A percentile compares a stretch with the other conserved stretches of the same genome.
These are phyloP conservation scores for Delphinapterus leucas DNA, from an alignment of 2,113 vertebrate genomes.

Conservation along the genomic window DNA sequence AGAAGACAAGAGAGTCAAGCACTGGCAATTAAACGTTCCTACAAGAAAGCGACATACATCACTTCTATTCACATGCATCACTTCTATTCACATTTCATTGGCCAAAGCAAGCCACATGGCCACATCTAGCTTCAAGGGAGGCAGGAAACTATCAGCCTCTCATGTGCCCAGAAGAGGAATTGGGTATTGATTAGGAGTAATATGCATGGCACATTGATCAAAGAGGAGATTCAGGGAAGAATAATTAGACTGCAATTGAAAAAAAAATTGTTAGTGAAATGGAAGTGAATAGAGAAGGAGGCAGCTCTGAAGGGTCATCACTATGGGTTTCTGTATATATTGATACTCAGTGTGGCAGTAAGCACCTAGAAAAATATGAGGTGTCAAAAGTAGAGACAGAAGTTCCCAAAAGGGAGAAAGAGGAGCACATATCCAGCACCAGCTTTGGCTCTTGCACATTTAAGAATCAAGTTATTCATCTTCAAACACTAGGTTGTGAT, in stretches of 20 bases:
- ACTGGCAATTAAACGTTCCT: not conserved
- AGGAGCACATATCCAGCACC: not conserved
- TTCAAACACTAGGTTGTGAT: not conserved
- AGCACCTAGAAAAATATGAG: too few relatives aligned
- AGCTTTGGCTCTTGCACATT: not conserved
- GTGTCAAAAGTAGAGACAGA: not conserved
- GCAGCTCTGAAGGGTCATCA: not conserved
- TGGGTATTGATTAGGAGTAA: too few relatives aligned
- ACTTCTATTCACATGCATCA: not conserved
- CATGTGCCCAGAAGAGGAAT: not conserved
- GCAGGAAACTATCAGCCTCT: not conserved
- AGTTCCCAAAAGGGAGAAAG: not conserved
- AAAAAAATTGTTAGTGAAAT: not conserved
- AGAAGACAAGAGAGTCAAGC: not conserved
- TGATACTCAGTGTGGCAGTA: not conserved
- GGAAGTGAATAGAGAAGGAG: not conserved
- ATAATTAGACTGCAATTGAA: not conserved
- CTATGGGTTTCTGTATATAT: not conserved
- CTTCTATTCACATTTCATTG: not conserved
- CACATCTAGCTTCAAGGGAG: not conserved
- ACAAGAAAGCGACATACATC: not conserved
- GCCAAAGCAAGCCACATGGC: not conserved
- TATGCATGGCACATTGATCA: rapidly evolving
- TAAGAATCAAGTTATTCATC: not conserved
- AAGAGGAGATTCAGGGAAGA: not conserved